Percentiles rank a stretch among this genome's conserved stretches.
Evolutionary conservation across 35 echinoderm and acorn worm species (phyloP).

Genomic region (Diadema setosum): DNA sequence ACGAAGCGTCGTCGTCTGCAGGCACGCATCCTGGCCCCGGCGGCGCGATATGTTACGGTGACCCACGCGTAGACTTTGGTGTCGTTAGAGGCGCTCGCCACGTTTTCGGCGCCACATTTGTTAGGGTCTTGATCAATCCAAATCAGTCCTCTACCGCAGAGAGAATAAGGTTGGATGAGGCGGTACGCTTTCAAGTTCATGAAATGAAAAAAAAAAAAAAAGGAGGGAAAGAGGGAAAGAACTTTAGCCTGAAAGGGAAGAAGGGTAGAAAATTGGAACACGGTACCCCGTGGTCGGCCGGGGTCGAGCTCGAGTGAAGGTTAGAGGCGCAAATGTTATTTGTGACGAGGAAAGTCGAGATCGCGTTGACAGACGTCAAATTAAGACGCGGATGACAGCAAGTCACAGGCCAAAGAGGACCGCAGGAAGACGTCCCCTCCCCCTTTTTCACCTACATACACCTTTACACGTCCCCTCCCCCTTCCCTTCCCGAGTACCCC

Average conservation of each 20-base stretch:
- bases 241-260: not conserved
- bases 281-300: not conserved
- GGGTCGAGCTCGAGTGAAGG: constrained; percentile 18
- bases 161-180: not conserved
- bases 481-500: not conserved
- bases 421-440: too few relatives aligned
- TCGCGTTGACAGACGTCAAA: constrained; percentile 3
- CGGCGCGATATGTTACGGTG: too few relatives aligned
- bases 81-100: not conserved
- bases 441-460: not conserved
- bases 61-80: not conserved
- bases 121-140: too few relatives aligned
- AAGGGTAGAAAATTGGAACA: not conserved
- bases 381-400: constrained; percentile 15
- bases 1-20: too few relatives aligned
- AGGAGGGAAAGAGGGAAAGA: not conserved
- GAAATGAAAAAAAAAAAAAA: too few relatives aligned
- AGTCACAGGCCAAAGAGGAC: too few relatives aligned
- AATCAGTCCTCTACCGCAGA: not conserved
- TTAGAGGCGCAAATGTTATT: constrained; percentile 32
- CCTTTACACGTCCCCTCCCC: not conserved
- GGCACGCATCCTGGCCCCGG: too few relatives aligned
- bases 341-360: constrained; percentile 27
- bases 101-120: too few relatives aligned
- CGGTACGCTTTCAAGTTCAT: constrained; percentile 15